Evolutionary conservation across 1,140 invertebrate genomes (phyloP), one percentile per base, ranked within the genome.

Genomic region (Platorchestia sp.): DNA sequence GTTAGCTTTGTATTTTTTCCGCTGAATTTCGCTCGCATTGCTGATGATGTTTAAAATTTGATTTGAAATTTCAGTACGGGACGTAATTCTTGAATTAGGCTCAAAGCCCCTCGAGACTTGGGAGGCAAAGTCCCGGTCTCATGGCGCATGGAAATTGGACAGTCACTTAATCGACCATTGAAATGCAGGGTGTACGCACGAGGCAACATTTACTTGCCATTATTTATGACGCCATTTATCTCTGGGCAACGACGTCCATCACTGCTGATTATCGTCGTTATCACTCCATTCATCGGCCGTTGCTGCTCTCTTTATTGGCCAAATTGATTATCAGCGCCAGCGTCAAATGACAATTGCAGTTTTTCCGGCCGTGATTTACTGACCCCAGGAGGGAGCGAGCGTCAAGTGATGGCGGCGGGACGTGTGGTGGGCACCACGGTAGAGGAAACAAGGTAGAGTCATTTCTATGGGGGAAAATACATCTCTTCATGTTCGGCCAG

Each of bases 141-240:
- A 89, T 89, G 16, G 42, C n/a, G 87, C 43, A 89, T 89, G 5
- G 41, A 89, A 42, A 89, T 89, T 89, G 43, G n/a, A 89, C 5
- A 22, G 43, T 89, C 43, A 44, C 87, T 89, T 89, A 89, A 89
- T 89, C 87, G 87, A 89, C 87, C 87, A 89, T 89, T 89, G 41
- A 89, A 89, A 89, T 27, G 87, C 41, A 14, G 10, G 59, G 59
- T 36, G 59, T 36, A 36, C 59, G 59, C 59, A 75, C 59, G 59
- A 75, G 59, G 59, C 14, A 75, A 75, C 87, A 89, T 89, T 89
- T 89, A 89, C 43, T 44, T 44, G 6, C 0, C 45, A 45, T 45
- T 93, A 93, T 45, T 93, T 47, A 93, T 40, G 91, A 45, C 45
- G 6, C 91, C 91, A 45, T 45, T 47, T 36, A 93, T 93, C 91